Percentiles rank a stretch among this genome's conserved stretches.
These are phyloP conservation scores for Enteromius unitaeniatus DNA, from an alignment of 2,797 vertebrate genomes.

Conservation along the genomic window DNA sequence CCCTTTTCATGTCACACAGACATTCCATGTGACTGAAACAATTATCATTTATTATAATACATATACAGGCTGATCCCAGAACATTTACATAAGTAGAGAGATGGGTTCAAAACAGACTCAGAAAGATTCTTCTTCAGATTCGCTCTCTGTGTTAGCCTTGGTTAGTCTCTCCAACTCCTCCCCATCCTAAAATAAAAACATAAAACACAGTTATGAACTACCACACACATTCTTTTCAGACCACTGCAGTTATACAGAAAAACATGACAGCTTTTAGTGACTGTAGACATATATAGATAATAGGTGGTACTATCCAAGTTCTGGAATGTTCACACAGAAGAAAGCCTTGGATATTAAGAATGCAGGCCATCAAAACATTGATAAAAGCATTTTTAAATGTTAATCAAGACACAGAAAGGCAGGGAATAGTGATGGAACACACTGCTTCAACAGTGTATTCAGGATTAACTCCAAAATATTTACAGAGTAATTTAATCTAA, in stretches of 20 bases:
- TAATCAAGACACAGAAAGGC: neutral
- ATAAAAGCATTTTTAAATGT: neutral
- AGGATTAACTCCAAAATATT: neutral
- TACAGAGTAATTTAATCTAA: neutral
- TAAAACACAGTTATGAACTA: conserved; percentile 44
- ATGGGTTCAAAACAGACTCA: conserved; percentile 57
- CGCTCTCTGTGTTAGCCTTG: conserved; percentile 86
- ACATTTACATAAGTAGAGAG: conserved; percentile 43
- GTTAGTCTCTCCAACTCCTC: conserved; percentile 92
- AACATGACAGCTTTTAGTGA: neutral
- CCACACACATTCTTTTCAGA: neutral
- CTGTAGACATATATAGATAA: neutral
- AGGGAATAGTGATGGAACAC: neutral
- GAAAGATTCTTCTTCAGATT: conserved; percentile 88
- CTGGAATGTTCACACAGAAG: neutral
- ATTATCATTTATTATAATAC: neutral
- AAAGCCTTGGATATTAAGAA: neutral
- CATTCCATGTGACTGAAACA: neutral
- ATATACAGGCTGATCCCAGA: conserved; percentile 28
- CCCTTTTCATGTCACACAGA: neutral
- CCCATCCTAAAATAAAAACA: conserved; percentile 84
- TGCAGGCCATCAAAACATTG: neutral
- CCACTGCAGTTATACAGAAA: neutral
- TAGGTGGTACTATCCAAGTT: neutral
- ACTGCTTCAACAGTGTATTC: neutral